These are phyloP conservation scores for Atherinomorus stipes DNA, from an alignment of 2,113 vertebrate genomes.

Conservation along the genomic window DNA sequence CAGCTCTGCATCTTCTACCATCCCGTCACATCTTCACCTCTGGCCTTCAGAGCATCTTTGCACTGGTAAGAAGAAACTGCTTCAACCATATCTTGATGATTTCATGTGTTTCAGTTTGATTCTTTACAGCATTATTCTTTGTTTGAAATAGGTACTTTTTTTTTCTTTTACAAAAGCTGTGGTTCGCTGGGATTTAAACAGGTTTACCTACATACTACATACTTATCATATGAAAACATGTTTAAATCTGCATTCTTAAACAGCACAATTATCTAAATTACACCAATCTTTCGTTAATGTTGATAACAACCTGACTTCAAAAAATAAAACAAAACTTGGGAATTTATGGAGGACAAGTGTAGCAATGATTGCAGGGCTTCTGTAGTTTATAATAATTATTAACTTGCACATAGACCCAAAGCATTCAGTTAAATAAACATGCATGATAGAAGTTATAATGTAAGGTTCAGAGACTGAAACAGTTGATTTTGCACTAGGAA, in stretches of 20 bases:
- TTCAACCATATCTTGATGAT: neutral
- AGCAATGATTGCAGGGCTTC: neutral
- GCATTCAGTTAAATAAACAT: too few species aligned
- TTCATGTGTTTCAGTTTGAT: neutral
- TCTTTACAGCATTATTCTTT: neutral
- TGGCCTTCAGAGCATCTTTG: conserved; percentile 43
- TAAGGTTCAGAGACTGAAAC: too few species aligned
- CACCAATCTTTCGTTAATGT: too few species aligned
- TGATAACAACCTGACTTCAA: too few species aligned
- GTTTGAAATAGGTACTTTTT: neutral
- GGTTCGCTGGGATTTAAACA: neutral
- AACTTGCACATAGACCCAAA: neutral
- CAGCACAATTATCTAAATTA: neutral
- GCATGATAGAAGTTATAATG: too few species aligned
- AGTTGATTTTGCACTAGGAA: too few species aligned
- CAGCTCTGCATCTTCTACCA: conserved; percentile 6
- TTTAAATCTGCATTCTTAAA: neutral
- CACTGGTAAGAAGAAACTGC: conserved; percentile 52
- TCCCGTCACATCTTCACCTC: conserved; percentile 28
- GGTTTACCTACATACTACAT: too few species aligned
- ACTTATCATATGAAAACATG: neutral
- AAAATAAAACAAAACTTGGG: neutral
- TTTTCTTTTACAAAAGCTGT: neutral
- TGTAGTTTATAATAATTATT: neutral
- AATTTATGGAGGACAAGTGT: neutral